Evolutionary conservation across 2,888 invertebrate species (phyloP), one percentile per base, ranked within the genome.

Genomic region (Cerastis leucographa): DNA sequence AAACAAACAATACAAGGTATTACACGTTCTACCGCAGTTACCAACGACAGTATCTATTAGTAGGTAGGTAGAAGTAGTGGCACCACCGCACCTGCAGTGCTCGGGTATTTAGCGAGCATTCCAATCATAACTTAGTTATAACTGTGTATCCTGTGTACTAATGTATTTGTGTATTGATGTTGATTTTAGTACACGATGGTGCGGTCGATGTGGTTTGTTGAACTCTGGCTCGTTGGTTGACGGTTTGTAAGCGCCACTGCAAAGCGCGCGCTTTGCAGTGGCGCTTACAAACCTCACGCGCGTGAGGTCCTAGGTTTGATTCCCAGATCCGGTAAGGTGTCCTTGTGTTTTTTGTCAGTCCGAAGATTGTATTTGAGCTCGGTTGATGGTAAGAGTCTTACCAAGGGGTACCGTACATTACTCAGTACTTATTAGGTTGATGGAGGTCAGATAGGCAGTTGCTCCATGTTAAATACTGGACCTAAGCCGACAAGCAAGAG

Each of bases 81-180:
- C 14, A 2, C 22, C 46, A 59, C 74, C 78, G 67, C 67, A 74
- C 75, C 64, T 65, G 77, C 68, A 72, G 25, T n/a, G 78, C 14
- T 71, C 73, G 4, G 78, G 83, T 42, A 82, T 82, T 68, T 74
- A 68, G 71, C 62, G 40, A 74, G 78, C 83, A 82, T 82, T 83
- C 81, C 81, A 46, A 59, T 61, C 81, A 71, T 82, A 82, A 68
- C 73, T 83, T 42, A 74, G 78, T 64, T 74, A 29, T 19, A 74
- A 59, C 59, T 29, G 79, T 80, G 51, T 35, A 44, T 9, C 44
- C 51, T 17, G 62, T 22, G 71, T 56, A 49, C 59, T 61, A 56
- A 54, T 74, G 62, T 51, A 70, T 80, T 61, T 71, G 54, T 42
- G 78, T 59, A 78, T 44, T 71, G 25, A 44, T 56, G 12, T 59